A percentile compares a stretch with the other conserved stretches of the same genome.
Evolutionary conservation across 1,140 invertebrate species (phyloP).

Genomic region (Leptestheria dahalacensis): DNA sequence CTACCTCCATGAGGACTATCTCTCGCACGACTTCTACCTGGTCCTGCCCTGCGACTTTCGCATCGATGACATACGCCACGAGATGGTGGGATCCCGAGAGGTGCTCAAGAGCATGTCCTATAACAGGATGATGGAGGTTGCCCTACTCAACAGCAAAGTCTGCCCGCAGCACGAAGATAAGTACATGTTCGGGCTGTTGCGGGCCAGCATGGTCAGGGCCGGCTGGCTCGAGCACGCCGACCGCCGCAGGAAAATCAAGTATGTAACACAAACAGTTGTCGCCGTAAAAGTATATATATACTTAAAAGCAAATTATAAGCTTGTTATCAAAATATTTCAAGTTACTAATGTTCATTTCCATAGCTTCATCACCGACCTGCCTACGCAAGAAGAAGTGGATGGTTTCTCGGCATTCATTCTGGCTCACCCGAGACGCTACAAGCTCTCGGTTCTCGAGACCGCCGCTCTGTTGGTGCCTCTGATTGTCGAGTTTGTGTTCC

Average conservation of each 20-base stretch:
- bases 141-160: background rate
- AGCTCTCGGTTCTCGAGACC: background rate
- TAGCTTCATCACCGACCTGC: background rate
- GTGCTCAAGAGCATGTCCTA: background rate
- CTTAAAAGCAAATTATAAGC: no score
- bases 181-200: background rate
- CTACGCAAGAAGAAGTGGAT: background rate
- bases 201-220: background rate
- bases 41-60: background rate
- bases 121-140: background rate
- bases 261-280: no score
- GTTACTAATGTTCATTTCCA: no score
- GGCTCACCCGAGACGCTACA: background rate
- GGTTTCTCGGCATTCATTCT: background rate
- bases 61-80: background rate
- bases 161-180: background rate
- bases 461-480: background rate
- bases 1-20: background rate
- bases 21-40: background rate
- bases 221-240: background rate
- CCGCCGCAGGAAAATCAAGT: background rate
- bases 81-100: background rate
- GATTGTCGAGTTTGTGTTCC: background rate
- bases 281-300: no score
- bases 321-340: no score